Base-by-base conservation (phyloP, 2,888 invertebrate genomes). In the Drosophila niveifrons region DNA sequence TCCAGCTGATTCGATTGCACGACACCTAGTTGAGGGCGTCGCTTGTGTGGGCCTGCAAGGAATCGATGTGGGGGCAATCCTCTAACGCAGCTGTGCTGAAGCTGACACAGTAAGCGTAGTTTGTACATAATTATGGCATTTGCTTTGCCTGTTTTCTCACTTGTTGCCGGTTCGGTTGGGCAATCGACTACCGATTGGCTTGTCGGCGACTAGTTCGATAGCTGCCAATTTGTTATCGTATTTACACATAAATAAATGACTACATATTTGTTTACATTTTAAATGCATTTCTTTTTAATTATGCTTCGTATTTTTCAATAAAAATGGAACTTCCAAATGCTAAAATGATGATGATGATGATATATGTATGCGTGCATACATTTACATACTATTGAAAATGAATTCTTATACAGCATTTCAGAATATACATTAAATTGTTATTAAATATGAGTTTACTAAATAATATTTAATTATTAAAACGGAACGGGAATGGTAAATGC, bases 1-100 rank as follows among this genome's bases (percentile, higher is more conserved):
- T 79, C 71, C 53, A 91, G 53, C 11, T 87, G 78, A 39, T 90
- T 88, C 2, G 69, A 62, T 0, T 77, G 75, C 23, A 66, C 31
- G 0, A 48, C 57, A 1, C 61, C 69, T 2, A 83, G 36, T 15
- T 75, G 69, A 0, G 82, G 75, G 1, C 88, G 84, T 6, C 88
- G 75, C 62, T 79, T 91, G 56, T 83, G 66, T 3, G 77, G 78
- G 10, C 90, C 76, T 15, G 80, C 73, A 17, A 73, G 43, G 8
- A 48, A 48, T 0, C 75, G 80, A 1, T 36, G 34, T 8, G 55
- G 15, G 2, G 36, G 8, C 2, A 53, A 11, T n/a, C 23, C 31
- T 39, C 1, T 3, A 10, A 51, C 31, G 3, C 31, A 23, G 39
- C 41, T 44, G 31, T 39, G 47, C 17, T 48, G 59, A 39, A 88